Evolutionary conservation across 2,113 vertebrate genomes (phyloP).

Genomic region (Fregata magnificens): DNA sequence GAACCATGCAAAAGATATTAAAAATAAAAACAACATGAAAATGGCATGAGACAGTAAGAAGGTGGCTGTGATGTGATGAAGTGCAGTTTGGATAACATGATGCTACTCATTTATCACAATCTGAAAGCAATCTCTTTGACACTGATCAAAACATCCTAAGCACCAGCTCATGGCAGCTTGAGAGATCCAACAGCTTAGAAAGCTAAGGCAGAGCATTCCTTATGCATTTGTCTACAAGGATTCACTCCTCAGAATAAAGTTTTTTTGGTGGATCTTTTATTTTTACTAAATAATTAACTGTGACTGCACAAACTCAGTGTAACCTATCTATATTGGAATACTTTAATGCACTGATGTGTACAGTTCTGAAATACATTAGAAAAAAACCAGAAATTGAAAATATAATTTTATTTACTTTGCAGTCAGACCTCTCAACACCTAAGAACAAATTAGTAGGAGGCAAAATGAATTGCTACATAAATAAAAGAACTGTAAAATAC

Average conservation of each 20-base stretch:
- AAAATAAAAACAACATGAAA: neutral
- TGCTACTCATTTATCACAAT: neutral
- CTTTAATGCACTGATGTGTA: neutral
- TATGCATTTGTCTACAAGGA: neutral
- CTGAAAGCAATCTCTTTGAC: neutral
- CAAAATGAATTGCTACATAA: neutral
- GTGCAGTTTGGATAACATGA: neutral
- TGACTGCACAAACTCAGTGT: neutral
- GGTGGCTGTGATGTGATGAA: neutral
- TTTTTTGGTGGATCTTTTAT: neutral
- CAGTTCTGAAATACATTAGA: neutral
- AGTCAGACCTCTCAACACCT: neutral
- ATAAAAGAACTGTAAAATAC: slow-evolving; percentile 59
- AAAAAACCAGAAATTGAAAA: neutral
- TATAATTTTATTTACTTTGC: neutral
- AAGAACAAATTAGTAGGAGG: neutral
- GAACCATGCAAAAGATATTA: neutral
- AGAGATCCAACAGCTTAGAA: neutral
- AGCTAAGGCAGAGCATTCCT: neutral
- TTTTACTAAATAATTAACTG: neutral
- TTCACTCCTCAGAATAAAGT: neutral
- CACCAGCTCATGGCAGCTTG: neutral
- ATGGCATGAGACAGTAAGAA: neutral
- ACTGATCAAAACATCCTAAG: neutral
- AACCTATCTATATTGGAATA: neutral